Evolutionary conservation across 2,113 vertebrate species (phyloP).

Genomic region (Tachycineta bicolor): DNA sequence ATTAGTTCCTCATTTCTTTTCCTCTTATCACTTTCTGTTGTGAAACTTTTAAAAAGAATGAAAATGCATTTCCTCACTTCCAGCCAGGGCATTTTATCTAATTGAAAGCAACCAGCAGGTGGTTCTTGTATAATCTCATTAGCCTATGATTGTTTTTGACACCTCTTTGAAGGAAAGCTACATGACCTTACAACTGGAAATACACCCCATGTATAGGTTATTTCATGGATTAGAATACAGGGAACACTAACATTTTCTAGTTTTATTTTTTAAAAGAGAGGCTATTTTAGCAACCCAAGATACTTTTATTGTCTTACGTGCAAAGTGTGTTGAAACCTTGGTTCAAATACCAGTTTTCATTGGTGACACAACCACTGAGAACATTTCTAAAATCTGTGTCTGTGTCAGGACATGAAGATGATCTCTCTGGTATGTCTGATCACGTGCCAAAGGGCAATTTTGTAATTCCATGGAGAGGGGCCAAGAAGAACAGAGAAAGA

Average conservation of each 20-base stretch:
- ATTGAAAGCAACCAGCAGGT: slow-evolving; percentile 48
- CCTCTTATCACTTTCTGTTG: neutral
- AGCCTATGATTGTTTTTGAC: slow-evolving; percentile 39
- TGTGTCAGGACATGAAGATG: neutral
- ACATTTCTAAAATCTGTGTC: neutral
- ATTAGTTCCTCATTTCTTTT: neutral
- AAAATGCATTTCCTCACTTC: neutral
- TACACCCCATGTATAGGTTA: neutral
- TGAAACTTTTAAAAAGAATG: neutral
- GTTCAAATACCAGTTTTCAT: neutral
- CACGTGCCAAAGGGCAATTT: neutral
- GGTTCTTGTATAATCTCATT: slow-evolving; percentile 41
- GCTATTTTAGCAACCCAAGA: neutral
- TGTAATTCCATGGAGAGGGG: neutral
- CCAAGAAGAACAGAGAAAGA: neutral
- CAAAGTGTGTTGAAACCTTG: accelerated
- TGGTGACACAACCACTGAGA: neutral
- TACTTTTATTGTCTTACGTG: neutral
- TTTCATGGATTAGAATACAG: neutral
- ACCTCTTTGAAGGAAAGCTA: slow-evolving; percentile 28
- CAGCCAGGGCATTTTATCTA: slow-evolving; percentile 27
- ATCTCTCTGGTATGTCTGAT: neutral
- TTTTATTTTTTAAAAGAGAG: neutral
- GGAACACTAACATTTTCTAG: neutral
- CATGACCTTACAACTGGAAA: neutral